Conservation (phyloP, 2,797 vertebrate species). For the Paratrypauchen microcephalus region DNA sequence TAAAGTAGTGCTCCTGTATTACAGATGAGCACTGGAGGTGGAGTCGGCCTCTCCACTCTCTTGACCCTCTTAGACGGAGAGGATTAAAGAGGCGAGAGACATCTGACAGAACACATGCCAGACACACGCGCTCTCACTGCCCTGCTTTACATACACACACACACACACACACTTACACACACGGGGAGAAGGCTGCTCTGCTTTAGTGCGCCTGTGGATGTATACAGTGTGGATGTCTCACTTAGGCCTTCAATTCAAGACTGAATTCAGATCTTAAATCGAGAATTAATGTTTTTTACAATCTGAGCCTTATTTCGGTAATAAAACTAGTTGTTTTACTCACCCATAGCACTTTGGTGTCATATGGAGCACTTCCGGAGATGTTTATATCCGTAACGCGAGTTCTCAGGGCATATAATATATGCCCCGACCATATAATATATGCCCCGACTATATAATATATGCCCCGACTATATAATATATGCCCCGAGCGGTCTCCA, state of each 20-base stretch:
- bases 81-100: constrained; percentile 66
- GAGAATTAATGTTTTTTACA: too few relatives aligned
- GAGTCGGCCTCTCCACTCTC: constrained; percentile 55
- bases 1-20: constrained; percentile 34
- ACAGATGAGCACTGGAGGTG: constrained; percentile 31
- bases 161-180: constrained; percentile 1
- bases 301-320: too few relatives aligned
- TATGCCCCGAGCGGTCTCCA: too few relatives aligned
- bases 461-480: too few relatives aligned
- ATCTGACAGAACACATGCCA: constrained; percentile 66
- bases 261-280: constrained; percentile 13
- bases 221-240: constrained; percentile 30
- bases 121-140: constrained; percentile 53
- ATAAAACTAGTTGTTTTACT: too few relatives aligned
- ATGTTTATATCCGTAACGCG: too few relatives aligned
- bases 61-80: constrained; percentile 70
- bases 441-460: too few relatives aligned
- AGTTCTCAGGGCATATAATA: too few relatives aligned
- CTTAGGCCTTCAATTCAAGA: constrained; percentile 22
- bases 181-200: neutral
- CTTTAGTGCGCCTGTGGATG: constrained; percentile 25
- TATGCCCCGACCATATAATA: too few relatives aligned
- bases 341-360: too few relatives aligned
- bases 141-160: constrained; percentile 43
- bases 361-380: too few relatives aligned